A percentile compares a stretch with the other conserved stretches of the same genome.
Evolutionary conservation across 2,797 vertebrate species (phyloP).

Genomic region (Paramormyrops hopkinsi): DNA sequence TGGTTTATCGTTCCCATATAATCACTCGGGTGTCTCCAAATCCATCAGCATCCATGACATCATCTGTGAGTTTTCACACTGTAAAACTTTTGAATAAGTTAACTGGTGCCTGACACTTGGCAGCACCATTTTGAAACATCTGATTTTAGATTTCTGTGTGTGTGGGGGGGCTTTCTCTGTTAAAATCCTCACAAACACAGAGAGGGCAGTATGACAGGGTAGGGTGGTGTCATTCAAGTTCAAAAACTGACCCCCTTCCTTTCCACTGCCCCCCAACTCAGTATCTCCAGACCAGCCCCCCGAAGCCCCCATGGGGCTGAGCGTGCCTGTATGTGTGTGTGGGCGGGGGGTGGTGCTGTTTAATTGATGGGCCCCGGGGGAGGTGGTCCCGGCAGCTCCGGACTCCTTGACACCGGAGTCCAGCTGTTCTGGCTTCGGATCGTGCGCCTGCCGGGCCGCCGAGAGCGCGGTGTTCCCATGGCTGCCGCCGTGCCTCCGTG

Average conservation of each 20-base stretch:
- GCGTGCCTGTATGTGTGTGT: background rate
- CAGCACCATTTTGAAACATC: background rate
- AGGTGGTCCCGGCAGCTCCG: background rate
- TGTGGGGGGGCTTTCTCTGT: background rate
- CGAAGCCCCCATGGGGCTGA: background rate
- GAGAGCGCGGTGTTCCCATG: too few relatives aligned
- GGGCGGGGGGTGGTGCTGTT: background rate
- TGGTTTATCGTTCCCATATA: background rate
- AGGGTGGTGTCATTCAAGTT: background rate
- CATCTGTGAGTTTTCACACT: background rate
- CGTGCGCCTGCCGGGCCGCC: background rate
- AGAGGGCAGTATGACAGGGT: background rate
- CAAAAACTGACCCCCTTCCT: background rate
- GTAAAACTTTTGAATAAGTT: background rate
- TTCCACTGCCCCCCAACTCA: background rate
- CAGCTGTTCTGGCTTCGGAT: conserved; percentile 18
- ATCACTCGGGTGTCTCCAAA: background rate
- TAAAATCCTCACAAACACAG: background rate
- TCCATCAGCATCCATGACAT: background rate
- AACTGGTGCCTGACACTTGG: background rate
- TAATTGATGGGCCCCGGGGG: background rate
- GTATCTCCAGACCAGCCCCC: background rate
- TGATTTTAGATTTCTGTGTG: background rate
- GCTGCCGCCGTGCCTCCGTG: too few relatives aligned
- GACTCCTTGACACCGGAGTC: background rate